Conservation (phyloP, 2,888 invertebrate genomes). For the Therioaphis trifolii region DNA sequence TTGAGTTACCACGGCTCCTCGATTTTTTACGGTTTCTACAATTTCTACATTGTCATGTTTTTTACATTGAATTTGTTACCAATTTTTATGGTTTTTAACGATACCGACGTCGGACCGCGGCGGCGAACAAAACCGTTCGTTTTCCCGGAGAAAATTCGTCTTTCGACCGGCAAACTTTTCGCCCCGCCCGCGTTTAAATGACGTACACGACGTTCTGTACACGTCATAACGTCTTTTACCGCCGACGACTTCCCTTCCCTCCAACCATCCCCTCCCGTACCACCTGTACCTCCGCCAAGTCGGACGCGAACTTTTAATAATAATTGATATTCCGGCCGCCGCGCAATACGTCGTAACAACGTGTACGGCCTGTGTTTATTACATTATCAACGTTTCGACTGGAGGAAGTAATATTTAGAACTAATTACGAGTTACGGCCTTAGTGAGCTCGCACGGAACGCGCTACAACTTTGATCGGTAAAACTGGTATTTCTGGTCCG, state of each 20-base stretch:
- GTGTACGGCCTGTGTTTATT: background rate
- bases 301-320: background rate
- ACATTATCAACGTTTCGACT: background rate
- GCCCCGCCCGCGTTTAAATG: background rate
- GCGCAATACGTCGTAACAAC: background rate
- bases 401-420: slow-evolving; percentile 1
- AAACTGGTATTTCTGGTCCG: slow-evolving; percentile 41
- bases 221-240: no score
- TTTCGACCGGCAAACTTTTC: background rate
- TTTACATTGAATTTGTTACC: no score
- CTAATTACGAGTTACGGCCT: background rate
- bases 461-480: background rate
- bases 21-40: no score
- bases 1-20: no score
- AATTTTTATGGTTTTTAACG: no score
- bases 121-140: background rate
- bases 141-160: background rate
- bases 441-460: background rate
- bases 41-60: no score
- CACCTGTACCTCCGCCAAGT: background rate
- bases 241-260: no score
- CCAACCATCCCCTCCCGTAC: no score
- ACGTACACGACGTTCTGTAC: no score
- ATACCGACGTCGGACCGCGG: no score
- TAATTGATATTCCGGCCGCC: background rate